A percentile compares a stretch with the other conserved stretches of the same genome.
These are phyloP conservation scores for Luidia sarsii DNA, from an alignment of 53 echinoderm and acorn worm species.

Conservation along the genomic window DNA sequence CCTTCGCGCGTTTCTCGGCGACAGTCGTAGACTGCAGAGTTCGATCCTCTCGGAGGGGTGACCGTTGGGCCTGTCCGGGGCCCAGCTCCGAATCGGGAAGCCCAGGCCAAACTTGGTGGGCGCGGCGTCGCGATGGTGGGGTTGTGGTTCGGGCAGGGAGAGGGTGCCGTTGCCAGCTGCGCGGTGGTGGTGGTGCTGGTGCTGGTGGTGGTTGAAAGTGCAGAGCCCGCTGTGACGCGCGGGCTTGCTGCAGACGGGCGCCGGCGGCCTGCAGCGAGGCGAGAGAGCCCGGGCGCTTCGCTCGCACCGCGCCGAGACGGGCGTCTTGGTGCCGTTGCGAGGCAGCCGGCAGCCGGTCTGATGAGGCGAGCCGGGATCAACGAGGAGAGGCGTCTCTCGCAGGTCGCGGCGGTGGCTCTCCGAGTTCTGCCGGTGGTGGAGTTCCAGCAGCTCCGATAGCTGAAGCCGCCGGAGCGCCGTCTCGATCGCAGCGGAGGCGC, in stretches of 20 bases:
- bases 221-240: constrained; percentile 37
- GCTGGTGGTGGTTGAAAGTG: not conserved
- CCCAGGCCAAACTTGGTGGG: not conserved
- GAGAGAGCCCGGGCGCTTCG: not conserved
- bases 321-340: not conserved
- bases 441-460: constrained; percentile 6
- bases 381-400: too few species aligned
- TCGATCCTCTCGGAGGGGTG: too few species aligned
- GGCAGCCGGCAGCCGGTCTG: too few species aligned
- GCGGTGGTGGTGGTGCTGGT: not conserved
- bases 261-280: constrained; percentile 1
- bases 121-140: not conserved
- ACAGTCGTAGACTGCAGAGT: constrained; percentile 11
- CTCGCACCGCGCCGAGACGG: not conserved
- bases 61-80: too few species aligned
- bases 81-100: too few species aligned
- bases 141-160: not conserved
- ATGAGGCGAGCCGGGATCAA: too few species aligned
- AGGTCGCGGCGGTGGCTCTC: too few species aligned
- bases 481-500: not conserved
- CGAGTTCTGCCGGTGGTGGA: not conserved
- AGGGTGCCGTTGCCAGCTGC: not conserved
- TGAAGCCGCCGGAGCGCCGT: not conserved
- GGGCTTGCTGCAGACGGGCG: constrained; percentile 19
- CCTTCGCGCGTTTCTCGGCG: not conserved